Percentiles rank a stretch among this genome's conserved stretches.
Evolutionary conservation across 2,888 invertebrate species (phyloP).

Genomic region (Caenorhabditis wallacei): DNA sequence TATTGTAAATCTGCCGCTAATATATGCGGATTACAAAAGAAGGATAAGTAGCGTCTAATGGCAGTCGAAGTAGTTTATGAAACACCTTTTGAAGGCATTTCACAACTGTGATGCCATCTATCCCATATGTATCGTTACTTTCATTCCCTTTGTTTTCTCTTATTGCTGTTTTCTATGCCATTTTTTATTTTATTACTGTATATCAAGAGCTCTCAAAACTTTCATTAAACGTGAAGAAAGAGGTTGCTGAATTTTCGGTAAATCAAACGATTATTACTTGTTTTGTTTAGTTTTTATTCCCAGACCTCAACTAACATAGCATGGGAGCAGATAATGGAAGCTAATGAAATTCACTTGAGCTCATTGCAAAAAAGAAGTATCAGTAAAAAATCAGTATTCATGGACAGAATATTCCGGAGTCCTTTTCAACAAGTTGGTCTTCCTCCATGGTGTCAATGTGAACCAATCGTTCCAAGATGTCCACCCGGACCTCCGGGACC

Average conservation of each 20-base stretch:
- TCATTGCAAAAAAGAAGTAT: slow-evolving; percentile 36
- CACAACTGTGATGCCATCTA: slow-evolving; percentile 32
- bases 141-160: slow-evolving; percentile 41
- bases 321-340: slow-evolving; percentile 51
- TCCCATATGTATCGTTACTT: slow-evolving; percentile 16
- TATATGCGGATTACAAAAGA: slow-evolving; percentile 27
- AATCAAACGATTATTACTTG: no score
- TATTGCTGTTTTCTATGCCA: slow-evolving; percentile 32
- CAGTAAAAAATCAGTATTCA: slow-evolving; percentile 36
- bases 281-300: no score
- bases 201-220: slow-evolving; percentile 41
- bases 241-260: slow-evolving; percentile 45
- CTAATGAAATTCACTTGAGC: not conserved
- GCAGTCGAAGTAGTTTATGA: slow-evolving; percentile 6
- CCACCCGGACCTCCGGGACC: slow-evolving; percentile 65
- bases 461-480: slow-evolving; percentile 60
- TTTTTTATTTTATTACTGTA: slow-evolving; percentile 34
- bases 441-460: slow-evolving; percentile 68
- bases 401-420: slow-evolving; percentile 37
- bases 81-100: slow-evolving; percentile 15
- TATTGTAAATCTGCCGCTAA: slow-evolving; percentile 23
- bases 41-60: slow-evolving; percentile 28
- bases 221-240: slow-evolving; percentile 8
- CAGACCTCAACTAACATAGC: slow-evolving; percentile 47
- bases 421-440: slow-evolving; percentile 12